Conservation (phyloP, 37 sponge, comb jelly and placozoan species). For the Bolinopsis microptera region DNA sequence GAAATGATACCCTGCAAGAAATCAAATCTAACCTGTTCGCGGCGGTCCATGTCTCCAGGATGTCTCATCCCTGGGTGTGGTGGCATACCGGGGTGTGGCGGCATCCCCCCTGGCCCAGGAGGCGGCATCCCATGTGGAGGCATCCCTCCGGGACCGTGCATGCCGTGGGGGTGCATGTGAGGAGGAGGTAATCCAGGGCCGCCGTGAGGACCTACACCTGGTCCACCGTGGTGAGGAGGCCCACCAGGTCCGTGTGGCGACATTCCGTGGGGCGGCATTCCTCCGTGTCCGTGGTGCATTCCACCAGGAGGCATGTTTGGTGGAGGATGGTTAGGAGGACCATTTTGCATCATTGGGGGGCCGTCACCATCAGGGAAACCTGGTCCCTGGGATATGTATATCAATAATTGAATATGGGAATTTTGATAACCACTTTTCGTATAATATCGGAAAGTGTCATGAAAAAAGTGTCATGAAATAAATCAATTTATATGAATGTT, state of each 20-base stretch:
- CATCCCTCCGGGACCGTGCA: constrained; percentile 38
- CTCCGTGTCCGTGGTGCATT: neutral
- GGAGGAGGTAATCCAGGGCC: neutral
- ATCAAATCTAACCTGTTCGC: constrained; percentile 31
- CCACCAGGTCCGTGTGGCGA: constrained; percentile 15
- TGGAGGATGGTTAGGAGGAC: neutral
- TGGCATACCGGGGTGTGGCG: neutral
- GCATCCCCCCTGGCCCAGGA: neutral
- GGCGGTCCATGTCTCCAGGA: constrained; percentile 17
- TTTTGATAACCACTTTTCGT: too few species aligned
- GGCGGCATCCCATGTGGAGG: constrained; percentile 63
- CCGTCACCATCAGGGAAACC: neutral
- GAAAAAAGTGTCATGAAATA: too few species aligned
- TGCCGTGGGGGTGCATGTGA: constrained; percentile 33
- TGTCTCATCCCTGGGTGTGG: constrained; percentile 49
- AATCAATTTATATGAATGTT: too few species aligned
- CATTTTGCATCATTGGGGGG: neutral
- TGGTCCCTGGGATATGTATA: constrained; percentile 33
- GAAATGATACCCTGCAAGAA: too few species aligned
- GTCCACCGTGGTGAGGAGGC: neutral
- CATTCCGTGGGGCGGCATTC: constrained; percentile 58
- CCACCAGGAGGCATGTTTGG: constrained; percentile 6
- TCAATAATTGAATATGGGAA: too few species aligned
- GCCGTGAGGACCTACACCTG: neutral
- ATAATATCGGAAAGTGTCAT: too few species aligned